These are phyloP conservation scores for Vannuccia rotundouncinata DNA, from an alignment of 2,888 invertebrate species.

Conservation along the genomic window DNA sequence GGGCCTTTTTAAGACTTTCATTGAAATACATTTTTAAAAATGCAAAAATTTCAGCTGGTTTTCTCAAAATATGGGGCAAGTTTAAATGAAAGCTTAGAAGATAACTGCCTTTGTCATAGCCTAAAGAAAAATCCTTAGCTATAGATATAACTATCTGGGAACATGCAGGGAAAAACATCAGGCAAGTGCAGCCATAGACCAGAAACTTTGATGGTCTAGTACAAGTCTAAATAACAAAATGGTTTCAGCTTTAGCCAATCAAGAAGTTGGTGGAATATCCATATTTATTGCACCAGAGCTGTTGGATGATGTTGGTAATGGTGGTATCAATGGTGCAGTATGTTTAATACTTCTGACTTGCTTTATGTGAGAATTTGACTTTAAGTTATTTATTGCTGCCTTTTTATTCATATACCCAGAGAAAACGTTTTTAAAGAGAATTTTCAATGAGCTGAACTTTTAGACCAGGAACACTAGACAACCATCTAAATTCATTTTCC, in stretches of 20 bases:
- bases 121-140: background rate
- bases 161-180: background rate
- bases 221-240: background rate
- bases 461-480: background rate
- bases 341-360: background rate
- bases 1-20: background rate
- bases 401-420: background rate
- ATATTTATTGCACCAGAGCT: background rate
- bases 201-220: background rate
- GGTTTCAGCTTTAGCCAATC: too few relatives aligned
- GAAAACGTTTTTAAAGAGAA: background rate
- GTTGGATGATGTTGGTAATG: background rate
- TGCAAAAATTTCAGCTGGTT: background rate
- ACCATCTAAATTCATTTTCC: background rate
- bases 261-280: background rate
- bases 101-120: background rate
- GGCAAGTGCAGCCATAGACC: background rate
- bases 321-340: background rate
- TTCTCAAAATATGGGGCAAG: background rate
- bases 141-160: background rate
- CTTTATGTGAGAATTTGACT: background rate
- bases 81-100: background rate
- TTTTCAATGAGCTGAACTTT: background rate
- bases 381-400: background rate
- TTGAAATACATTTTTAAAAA: background rate